A percentile compares a stretch with the other conserved stretches of the same genome.
Evolutionary conservation across 2,113 vertebrate species (phyloP).

Genomic region (Tauraco erythrolophus): DNA sequence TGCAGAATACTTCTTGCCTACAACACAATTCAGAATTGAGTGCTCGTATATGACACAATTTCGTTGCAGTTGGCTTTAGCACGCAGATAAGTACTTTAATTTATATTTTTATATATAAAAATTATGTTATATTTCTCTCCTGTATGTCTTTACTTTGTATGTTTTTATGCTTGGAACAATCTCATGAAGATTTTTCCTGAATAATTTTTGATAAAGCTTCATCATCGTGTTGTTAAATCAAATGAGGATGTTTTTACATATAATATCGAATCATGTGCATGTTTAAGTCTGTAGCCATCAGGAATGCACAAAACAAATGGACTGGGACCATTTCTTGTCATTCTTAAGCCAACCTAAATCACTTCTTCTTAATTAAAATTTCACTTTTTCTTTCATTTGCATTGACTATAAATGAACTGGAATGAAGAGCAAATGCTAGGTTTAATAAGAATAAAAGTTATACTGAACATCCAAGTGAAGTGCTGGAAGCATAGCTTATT

Average conservation of each 20-base stretch:
- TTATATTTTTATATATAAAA: not conserved
- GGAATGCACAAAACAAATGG: slow-evolving; percentile 7
- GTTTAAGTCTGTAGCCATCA: not conserved
- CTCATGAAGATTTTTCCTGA: not conserved
- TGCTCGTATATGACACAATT: not conserved
- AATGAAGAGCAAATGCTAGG: slow-evolving; percentile 1
- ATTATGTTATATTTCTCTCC: not conserved
- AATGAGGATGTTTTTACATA: not conserved
- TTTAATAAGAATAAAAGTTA: not conserved
- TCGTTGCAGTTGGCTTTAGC: not conserved
- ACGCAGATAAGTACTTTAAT: not conserved
- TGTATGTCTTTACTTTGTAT: not conserved
- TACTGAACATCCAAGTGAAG: not conserved
- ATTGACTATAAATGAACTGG: not conserved
- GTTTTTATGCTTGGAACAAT: not conserved
- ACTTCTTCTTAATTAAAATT: not conserved
- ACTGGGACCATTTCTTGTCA: not conserved
- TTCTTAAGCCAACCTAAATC: not conserved
- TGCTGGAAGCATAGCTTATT: not conserved
- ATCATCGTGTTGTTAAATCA: not conserved
- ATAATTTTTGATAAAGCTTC: not conserved
- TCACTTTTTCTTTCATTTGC: not conserved
- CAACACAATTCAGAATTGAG: not conserved
- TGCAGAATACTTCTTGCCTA: not conserved
- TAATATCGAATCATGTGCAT: not conserved